These are phyloP conservation scores for Phyllotreta striolata DNA, from an alignment of 2,888 invertebrate genomes.

Conservation along the genomic window DNA sequence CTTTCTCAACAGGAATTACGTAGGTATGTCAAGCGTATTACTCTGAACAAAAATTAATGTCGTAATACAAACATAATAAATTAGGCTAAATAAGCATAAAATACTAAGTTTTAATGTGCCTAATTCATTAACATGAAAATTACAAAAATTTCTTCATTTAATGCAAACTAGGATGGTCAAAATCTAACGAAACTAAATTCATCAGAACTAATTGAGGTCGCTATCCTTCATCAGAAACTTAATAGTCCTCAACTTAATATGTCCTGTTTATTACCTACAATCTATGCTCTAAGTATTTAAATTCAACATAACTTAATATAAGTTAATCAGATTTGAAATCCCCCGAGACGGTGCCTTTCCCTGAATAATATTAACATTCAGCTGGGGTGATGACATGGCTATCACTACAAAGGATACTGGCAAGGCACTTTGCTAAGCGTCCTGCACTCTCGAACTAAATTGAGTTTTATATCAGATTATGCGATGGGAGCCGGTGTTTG, in stretches of 20 bases:
- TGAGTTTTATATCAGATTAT: conserved; percentile 30
- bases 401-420: conserved; percentile 25
- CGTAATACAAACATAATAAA: no score
- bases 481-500: conserved; percentile 15
- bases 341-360: conserved; percentile 28
- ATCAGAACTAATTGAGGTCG: not conserved
- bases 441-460: conserved; percentile 28
- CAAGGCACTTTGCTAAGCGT: conserved; percentile 22
- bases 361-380: conserved; percentile 36
- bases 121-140: no score
- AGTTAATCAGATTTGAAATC: conserved; percentile 31
- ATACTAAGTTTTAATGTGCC: no score
- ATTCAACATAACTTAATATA: conserved; percentile 33
- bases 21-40: no score
- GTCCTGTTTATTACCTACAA: conserved; percentile 26
- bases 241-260: conserved; percentile 5
- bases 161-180: not conserved
- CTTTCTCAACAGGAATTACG: not conserved
- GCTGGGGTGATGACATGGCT: conserved; percentile 30
- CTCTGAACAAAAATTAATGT: no score
- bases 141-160: no score
- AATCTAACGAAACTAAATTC: no score
- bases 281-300: conserved; percentile 28
- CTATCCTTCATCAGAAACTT: conserved; percentile 2
- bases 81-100: no score